Evolutionary conservation across 2,888 invertebrate species (phyloP), one percentile per base, ranked within the genome.

Genomic region (Lycophotia porphyrea): DNA sequence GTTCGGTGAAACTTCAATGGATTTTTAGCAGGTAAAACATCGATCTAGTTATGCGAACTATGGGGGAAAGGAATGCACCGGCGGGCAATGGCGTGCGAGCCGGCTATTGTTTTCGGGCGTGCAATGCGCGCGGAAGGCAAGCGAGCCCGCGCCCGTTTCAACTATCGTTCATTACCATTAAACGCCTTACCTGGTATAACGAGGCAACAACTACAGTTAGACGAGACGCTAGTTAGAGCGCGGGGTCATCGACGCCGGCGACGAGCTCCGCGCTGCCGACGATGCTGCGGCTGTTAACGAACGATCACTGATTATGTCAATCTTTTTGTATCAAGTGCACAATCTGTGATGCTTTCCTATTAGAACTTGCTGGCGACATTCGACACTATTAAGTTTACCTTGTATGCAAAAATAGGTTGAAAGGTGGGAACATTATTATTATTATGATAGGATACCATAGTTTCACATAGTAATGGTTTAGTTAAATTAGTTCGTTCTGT

Each of bases 1-100:
- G 47, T 71, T 75, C 58, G 5, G 67, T 81, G 81, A 85, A 68
- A 85, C 85, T 84, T 91, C 92, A 86, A 95, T 95, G 95, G 94
- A 93, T 91, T 90, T 92, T 88, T 95, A 93, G 83, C 91, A 95
- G 94, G 95, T 94, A 93, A 90, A 88, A 36, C 90, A 88, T 82
- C 63, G 39, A 78, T 75, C n/a, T 69, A 74, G 68, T 80, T 80
- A 84, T 83, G 80, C 73, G 75, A 85, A 85, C 81, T 87, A 89
- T 90, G 87, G 84, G 84, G 82, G 85, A 87, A 80, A 84, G 88
- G 89, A 92, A 91, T 93, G 91, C 89, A 88, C 90, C 91, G 91
- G 91, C 83, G 78, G 49, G 39, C 79, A 82, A 71, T 69, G 68
- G 69, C 63, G 75, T 81, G 84, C 84, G 87, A 84, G 82, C 84